Evolutionary conservation across 1,140 invertebrate genomes (phyloP).

Genomic region (Onthophagus taurus): DNA sequence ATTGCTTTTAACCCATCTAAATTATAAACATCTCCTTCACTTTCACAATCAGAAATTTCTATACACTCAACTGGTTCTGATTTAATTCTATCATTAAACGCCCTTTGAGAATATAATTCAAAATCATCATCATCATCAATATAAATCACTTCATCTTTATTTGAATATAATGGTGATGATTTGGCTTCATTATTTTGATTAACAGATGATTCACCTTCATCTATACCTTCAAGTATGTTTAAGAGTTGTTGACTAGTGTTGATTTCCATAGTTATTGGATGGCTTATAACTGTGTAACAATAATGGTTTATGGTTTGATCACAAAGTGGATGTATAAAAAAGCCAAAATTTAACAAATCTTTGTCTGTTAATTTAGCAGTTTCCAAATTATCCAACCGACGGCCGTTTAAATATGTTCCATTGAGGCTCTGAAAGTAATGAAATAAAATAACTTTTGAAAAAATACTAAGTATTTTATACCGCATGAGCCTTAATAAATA

Average conservation of each 20-base stretch:
- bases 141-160: background rate
- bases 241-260: background rate
- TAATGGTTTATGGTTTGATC: too few species aligned
- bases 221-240: background rate
- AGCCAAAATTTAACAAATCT: background rate
- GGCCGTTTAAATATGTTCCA: background rate
- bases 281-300: too few species aligned
- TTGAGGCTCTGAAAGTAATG: background rate
- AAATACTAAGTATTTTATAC: background rate
- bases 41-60: too few species aligned
- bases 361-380: background rate
- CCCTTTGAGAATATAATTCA: background rate
- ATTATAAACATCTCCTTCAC: too few species aligned
- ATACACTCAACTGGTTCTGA: too few species aligned
- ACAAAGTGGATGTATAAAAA: too few species aligned
- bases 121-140: background rate
- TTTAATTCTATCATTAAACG: background rate
- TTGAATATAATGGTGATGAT: too few species aligned
- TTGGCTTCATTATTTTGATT: too few species aligned
- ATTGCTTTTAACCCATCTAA: too few species aligned
- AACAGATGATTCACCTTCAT: background rate
- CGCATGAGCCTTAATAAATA: background rate
- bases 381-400: background rate
- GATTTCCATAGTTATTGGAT: background rate
- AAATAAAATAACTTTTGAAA: background rate